Evolutionary conservation across 1,140 invertebrate species (phyloP).

Genomic region (Monochamus saltuarius): DNA sequence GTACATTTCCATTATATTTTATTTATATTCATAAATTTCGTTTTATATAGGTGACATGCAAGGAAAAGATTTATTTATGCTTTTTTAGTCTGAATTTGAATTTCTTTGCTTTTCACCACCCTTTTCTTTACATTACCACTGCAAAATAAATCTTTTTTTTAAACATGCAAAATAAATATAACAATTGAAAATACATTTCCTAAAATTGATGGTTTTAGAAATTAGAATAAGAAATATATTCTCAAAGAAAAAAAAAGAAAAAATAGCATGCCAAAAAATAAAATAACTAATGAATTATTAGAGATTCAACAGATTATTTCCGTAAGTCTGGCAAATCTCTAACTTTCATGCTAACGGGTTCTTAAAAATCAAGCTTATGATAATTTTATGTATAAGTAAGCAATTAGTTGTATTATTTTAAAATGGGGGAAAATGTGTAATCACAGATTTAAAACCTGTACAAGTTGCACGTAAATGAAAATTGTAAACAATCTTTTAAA

Average conservation of each 20-base stretch:
- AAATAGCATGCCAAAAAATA: conserved; percentile 31
- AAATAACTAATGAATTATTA: conserved; percentile 5
- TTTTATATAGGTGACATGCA: conserved; percentile 13
- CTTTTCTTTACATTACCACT: conserved; percentile 6
- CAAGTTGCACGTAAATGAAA: too few species aligned
- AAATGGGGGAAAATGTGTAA: too few species aligned
- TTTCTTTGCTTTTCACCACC: conserved; percentile 6
- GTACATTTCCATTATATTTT: conserved; percentile 6
- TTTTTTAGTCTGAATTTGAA: neutral
- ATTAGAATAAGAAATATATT: conserved; percentile 24
- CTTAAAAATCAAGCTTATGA: too few species aligned
- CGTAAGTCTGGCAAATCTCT: neutral
- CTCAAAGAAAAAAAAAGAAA: conserved; percentile 24
- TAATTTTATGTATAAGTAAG: too few species aligned
- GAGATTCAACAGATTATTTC: neutral
- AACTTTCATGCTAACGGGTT: neutral
- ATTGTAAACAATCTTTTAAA: too few species aligned
- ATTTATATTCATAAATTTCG: neutral
- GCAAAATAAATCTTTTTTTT: conserved; percentile 28
- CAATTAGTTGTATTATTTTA: too few species aligned
- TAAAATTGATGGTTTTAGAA: conserved; percentile 9
- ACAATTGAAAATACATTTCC: conserved; percentile 26
- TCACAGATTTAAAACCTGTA: too few species aligned
- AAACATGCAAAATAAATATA: conserved; percentile 39
- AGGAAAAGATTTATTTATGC: conserved; percentile 15